Evolutionary conservation across 2,797 vertebrate species (phyloP), one percentile per base, ranked within the genome.

Genomic region (Aldrovandia affinis): DNA sequence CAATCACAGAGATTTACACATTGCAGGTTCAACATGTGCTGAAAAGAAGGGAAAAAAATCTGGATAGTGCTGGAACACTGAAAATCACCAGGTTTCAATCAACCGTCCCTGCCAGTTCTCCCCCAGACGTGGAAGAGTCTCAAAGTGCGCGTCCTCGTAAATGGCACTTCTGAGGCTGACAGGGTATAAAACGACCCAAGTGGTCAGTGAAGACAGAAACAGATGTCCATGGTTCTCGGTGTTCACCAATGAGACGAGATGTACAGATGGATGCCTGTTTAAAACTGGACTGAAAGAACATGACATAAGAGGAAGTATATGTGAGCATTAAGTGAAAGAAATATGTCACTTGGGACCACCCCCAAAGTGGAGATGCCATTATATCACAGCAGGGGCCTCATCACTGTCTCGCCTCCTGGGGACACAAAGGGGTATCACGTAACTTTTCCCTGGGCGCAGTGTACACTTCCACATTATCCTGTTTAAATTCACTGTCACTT

Each of bases 201-300:
- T 28, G 8, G 30, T 33, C 52, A 80, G 30, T 54, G 22, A 18
- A 79, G 52, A 80, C 25, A 22, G 54, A 80, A 80, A 57, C 78
- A 80, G 78, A 80, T 80, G 78, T 36, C 54, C 47, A 22, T 36
- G 30, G 28, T 1, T 80, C 30, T 59, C 52, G 20, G 30, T 22
- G 30, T 12, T 36, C 28, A 33, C 78, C 54, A n/a, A 80, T 12
- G 54, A 57, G 52, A 30, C 14, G 30, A 20, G 78, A 80, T 80
- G 78, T 80, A 28, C 78, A 80, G 78, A 80, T 80, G 54, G 78
- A 80, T 59, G 78, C 18, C 78, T 80, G 78, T 80, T 80, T 80
- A 80, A 54, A 80, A 55, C 52, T 15, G 78, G 78, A 22, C 33
- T 36, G 28, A 57, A 80, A 42, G 39, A 80, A 80, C 78, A 80